phyloP scores from a whole-genome alignment of 2,797 vertebrate species.

The Hoplostethus atlanticus region DNA sequence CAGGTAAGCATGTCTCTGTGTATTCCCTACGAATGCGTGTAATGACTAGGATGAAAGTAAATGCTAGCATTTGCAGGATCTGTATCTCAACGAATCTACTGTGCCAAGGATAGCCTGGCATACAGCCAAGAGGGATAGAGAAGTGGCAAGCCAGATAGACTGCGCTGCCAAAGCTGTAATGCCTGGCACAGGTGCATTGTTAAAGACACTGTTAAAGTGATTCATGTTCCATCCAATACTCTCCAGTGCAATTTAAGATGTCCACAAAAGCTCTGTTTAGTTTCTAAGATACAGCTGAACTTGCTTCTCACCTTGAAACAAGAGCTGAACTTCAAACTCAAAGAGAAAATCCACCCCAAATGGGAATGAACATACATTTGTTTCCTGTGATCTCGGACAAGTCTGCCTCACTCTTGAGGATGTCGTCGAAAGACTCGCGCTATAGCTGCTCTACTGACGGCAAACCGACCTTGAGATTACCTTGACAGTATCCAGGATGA shows the following conservation, averaged over 20 bases:
- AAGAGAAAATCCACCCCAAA: slow-evolving; percentile 58
- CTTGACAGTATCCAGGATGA: slow-evolving; percentile 10
- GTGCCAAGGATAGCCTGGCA: slow-evolving; percentile 71
- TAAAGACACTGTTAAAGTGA: slow-evolving; percentile 79
- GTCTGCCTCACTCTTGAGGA: slow-evolving; percentile 28
- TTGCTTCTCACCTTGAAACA: slow-evolving; percentile 76
- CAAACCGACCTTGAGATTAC: slow-evolving; percentile 50
- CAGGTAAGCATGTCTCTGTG: slow-evolving; percentile 71
- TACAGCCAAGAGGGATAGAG: slow-evolving; percentile 65
- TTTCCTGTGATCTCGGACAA: slow-evolving; percentile 40
- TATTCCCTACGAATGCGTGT: slow-evolving; percentile 57
- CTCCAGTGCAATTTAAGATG: slow-evolving; percentile 65
- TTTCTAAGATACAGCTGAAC: slow-evolving; percentile 74
- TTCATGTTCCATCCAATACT: slow-evolving; percentile 78
- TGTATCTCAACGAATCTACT: slow-evolving; percentile 66
- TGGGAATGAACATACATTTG: slow-evolving; percentile 48
- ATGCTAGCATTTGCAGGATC: slow-evolving; percentile 57
- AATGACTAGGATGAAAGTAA: slow-evolving; percentile 70
- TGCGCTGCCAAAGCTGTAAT: slow-evolving; percentile 70
- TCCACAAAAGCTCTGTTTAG: slow-evolving; percentile 72
- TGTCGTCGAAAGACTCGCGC: not conserved
- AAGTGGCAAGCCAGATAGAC: slow-evolving; percentile 58
- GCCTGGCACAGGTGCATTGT: slow-evolving; percentile 78
- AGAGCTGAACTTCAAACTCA: slow-evolving; percentile 56
- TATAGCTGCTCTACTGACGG: slow-evolving; percentile 15